Evolutionary conservation across 2,113 vertebrate genomes (phyloP), one percentile per base, ranked within the genome.

Genomic region (Pseudopipra pipra): DNA sequence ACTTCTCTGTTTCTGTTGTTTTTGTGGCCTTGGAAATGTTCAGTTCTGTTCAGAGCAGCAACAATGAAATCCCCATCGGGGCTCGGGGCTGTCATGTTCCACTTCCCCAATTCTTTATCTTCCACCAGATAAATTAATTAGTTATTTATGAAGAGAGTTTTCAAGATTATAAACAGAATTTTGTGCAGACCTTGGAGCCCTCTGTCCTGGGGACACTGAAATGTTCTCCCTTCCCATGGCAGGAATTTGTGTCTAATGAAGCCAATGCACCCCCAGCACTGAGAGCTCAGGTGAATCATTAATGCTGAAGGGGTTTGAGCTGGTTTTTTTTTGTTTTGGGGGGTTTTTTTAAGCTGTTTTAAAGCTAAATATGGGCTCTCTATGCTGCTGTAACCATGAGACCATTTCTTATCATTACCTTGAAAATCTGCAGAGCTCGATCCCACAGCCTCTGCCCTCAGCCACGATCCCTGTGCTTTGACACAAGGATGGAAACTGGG

Each of bases 1-100:
- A 58, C 37, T 52, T 85, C 92, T 97, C 56, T 0, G 90, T 95
- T 95, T 96, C 85, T 97, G 54, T 78, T 65, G 92, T 96, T 86
- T 16, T 82, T 89, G 4, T 7, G 54, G 33, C 13, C 33, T 58
- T 51, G 30, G 13, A 19, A 33, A 30, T 12, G 33, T n/a, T 37
- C 41, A 13, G n/a, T 33, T 24, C 41, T 30, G 8, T 35, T 31
- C 14, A 3, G 8, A 31, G 20, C 9, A 5, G 4, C 10, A 3
- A 8, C 51, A 25, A 8, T 2, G 8, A 5, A 24, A 44, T 21
- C 4, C 6, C 4, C 0, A 0, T 3, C 35, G 1, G 41, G 41
- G 65, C 77, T 41, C 9, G 0, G 61, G 1, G 5, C 31, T 4
- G 21, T 20, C 33, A 1, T 5, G 0, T 37, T 18, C 79, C 4